A percentile compares a stretch with the other conserved stretches of the same genome.
These are phyloP conservation scores for Spodoptera litura DNA, from an alignment of 1,140 invertebrate genomes.

Conservation along the genomic window DNA sequence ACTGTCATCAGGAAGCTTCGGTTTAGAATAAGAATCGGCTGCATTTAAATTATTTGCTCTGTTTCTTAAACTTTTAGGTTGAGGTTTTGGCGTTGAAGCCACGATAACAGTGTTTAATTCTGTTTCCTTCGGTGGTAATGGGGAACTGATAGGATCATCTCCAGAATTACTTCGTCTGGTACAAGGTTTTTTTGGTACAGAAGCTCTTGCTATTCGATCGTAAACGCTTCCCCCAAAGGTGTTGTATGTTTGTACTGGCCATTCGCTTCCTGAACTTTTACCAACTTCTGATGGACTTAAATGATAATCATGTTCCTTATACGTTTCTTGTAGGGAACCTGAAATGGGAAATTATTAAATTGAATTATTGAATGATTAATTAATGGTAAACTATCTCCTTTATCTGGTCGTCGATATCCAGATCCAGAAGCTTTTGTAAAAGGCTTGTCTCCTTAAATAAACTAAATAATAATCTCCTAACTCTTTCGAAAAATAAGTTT, in stretches of 20 bases:
- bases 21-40: background rate
- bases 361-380: too few species aligned
- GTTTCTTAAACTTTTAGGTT: background rate
- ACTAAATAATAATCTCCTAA: too few species aligned
- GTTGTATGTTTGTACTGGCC: slow-evolving; percentile 26
- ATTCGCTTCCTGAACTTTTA: background rate
- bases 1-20: background rate
- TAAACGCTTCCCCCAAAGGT: slow-evolving; percentile 47
- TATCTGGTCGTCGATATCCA: too few species aligned
- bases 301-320: slow-evolving; percentile 5
- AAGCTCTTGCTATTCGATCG: slow-evolving; percentile 36
- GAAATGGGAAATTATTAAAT: background rate
- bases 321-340: slow-evolving; percentile 26
- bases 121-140: slow-evolving; percentile 8
- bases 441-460: too few species aligned
- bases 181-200: slow-evolving; percentile 34
- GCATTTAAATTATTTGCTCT: background rate
- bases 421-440: too few species aligned
- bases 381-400: too few species aligned
- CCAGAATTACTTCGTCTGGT: slow-evolving; percentile 8
- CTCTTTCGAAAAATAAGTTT: background rate
- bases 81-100: background rate
- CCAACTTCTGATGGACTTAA: background rate
- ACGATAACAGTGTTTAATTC: background rate
- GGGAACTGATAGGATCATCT: slow-evolving; percentile 14